These are phyloP conservation scores for Fopius arisanus DNA, from an alignment of 1,140 invertebrate species.

Conservation along the genomic window DNA sequence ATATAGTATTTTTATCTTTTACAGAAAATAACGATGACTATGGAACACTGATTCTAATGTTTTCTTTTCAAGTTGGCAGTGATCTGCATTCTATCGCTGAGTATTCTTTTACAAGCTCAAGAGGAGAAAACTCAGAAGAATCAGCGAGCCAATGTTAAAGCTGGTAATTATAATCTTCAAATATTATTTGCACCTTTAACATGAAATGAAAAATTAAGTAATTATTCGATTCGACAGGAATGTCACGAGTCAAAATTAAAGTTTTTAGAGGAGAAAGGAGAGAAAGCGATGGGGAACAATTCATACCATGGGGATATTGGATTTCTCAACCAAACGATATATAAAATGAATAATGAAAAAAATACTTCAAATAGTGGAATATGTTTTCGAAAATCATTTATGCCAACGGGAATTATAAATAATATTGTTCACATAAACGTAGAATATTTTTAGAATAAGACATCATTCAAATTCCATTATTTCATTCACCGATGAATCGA, in stretches of 20 bases:
- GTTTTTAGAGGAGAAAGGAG: slow-evolving; percentile 74
- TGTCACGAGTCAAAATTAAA: slow-evolving; percentile 75
- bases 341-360: background rate
- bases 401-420: background rate
- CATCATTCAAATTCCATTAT: slow-evolving; percentile 50
- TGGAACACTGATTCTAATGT: too few relatives aligned
- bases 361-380: background rate
- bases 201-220: background rate
- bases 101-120: background rate
- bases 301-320: slow-evolving; percentile 77
- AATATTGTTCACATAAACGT: slow-evolving; percentile 13
- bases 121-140: background rate
- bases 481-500: slow-evolving; percentile 54
- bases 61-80: too few relatives aligned
- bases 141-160: background rate
- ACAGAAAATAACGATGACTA: too few relatives aligned
- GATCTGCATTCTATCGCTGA: background rate
- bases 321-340: slow-evolving; percentile 70
- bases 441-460: background rate
- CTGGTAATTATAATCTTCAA: background rate
- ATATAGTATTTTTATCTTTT: too few relatives aligned
- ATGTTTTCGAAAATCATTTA: background rate
- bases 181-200: background rate
- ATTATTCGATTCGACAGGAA: slow-evolving; percentile 40
- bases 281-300: slow-evolving; percentile 67